A percentile compares a stretch with the other conserved stretches of the same genome.
These are phyloP conservation scores for Xiphorhynchus elegans DNA, from an alignment of 2,113 vertebrate genomes.

Conservation along the genomic window DNA sequence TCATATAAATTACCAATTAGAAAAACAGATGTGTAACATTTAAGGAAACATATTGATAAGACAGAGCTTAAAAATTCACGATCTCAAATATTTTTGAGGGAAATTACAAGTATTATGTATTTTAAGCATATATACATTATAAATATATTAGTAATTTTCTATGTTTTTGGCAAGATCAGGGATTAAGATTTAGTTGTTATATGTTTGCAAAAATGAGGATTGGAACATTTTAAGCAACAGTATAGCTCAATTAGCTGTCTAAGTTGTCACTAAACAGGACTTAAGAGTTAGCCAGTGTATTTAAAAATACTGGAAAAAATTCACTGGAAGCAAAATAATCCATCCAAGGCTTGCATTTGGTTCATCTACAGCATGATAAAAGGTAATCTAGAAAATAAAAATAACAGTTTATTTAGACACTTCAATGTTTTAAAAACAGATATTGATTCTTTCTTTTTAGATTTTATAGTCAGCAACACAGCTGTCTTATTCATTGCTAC, in stretches of 20 bases:
- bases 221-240: not conserved
- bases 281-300: not conserved
- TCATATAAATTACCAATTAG: not conserved
- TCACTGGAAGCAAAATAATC: not conserved
- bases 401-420: not conserved
- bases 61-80: not conserved
- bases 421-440: not conserved
- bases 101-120: not conserved
- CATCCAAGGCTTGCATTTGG: not conserved
- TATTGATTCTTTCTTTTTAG: constrained; percentile 12
- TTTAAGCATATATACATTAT: not conserved
- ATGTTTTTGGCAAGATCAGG: not conserved
- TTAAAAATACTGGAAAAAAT: not conserved
- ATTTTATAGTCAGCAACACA: not conserved
- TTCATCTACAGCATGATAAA: not conserved
- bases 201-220: not conserved
- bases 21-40: rapidly evolving
- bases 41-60: not conserved
- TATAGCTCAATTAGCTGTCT: not conserved
- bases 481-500: not conserved
- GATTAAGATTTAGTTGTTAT: not conserved
- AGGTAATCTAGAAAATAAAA: not conserved
- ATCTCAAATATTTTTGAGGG: not conserved
- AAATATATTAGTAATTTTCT: not conserved
- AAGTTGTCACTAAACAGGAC: not conserved